These are phyloP conservation scores for Karalla daura DNA, from an alignment of 2,797 vertebrate species.

Conservation along the genomic window DNA sequence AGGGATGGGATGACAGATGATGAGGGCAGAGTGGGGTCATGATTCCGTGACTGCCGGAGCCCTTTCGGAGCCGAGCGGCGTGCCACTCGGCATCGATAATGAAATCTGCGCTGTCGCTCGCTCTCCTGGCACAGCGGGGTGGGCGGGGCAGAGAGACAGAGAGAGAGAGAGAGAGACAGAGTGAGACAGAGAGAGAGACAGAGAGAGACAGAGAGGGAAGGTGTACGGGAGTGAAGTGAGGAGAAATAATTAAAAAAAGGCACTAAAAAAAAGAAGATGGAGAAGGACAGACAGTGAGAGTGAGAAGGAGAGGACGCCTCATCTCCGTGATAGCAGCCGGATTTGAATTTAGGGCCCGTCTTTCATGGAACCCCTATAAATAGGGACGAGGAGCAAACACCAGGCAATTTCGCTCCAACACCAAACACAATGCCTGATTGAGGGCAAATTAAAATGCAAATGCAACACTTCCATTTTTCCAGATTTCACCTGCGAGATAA, in stretches of 20 bases:
- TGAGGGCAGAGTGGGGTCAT: constrained; percentile 47
- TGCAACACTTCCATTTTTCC: constrained; percentile 73
- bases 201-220: neutral
- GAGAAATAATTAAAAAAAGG: constrained; percentile 18
- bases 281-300: neutral
- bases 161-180: neutral
- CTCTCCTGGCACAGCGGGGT: constrained; percentile 20
- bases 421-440: constrained; percentile 78
- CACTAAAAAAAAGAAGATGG: constrained; percentile 11
- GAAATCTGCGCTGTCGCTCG: constrained; percentile 60
- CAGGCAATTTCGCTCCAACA: constrained; percentile 71
- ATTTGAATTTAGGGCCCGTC: constrained; percentile 72
- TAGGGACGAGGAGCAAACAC: constrained; percentile 68
- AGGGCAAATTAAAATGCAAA: constrained; percentile 87
- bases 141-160: neutral
- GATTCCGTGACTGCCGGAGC: constrained; percentile 42
- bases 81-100: constrained; percentile 54
- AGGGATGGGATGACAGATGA: constrained; percentile 44
- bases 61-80: constrained; percentile 23
- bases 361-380: constrained; percentile 56
- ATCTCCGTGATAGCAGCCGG: constrained; percentile 68
- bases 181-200: neutral
- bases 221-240: neutral
- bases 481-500: constrained; percentile 76
- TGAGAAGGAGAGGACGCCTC: constrained; percentile 28